Evolutionary conservation across 2,888 invertebrate species (phyloP).

Genomic region (Leptinotarsa juncta): DNA sequence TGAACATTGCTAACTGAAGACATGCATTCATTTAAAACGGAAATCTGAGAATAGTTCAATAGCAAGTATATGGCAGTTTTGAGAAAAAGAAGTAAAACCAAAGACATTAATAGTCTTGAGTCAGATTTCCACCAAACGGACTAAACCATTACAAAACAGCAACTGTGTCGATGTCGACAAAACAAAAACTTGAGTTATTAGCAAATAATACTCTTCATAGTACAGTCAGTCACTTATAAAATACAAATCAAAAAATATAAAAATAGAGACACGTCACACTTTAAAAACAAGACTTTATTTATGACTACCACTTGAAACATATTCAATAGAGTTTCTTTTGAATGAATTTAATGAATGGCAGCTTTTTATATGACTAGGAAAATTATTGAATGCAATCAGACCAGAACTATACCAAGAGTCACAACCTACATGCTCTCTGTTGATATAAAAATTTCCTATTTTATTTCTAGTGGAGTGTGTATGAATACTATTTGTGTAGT

Average conservation of each 20-base stretch:
- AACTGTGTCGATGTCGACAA: too few relatives aligned
- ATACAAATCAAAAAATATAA: too few relatives aligned
- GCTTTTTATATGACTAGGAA: neutral
- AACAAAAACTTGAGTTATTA: too few relatives aligned
- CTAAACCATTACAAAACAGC: too few relatives aligned
- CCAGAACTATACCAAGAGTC: neutral
- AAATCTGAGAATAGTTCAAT: neutral
- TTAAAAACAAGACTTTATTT: neutral
- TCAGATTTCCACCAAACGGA: too few relatives aligned
- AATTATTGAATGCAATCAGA: neutral
- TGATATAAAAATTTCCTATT: neutral
- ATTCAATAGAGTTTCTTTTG: neutral
- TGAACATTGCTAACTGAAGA: slow-evolving; percentile 1
- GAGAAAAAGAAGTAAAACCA: too few relatives aligned
- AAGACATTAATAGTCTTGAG: too few relatives aligned
- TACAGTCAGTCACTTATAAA: too few relatives aligned
- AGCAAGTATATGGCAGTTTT: too few relatives aligned
- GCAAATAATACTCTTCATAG: too few relatives aligned
- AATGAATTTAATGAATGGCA: neutral
- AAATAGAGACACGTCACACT: too few relatives aligned
- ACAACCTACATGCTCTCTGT: neutral
- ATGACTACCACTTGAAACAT: neutral
- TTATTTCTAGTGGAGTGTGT: neutral
- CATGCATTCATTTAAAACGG: too few relatives aligned
- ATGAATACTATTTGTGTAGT: neutral